Evolutionary conservation across 2,888 invertebrate species (phyloP).

Genomic region (Coelinius sp.): DNA sequence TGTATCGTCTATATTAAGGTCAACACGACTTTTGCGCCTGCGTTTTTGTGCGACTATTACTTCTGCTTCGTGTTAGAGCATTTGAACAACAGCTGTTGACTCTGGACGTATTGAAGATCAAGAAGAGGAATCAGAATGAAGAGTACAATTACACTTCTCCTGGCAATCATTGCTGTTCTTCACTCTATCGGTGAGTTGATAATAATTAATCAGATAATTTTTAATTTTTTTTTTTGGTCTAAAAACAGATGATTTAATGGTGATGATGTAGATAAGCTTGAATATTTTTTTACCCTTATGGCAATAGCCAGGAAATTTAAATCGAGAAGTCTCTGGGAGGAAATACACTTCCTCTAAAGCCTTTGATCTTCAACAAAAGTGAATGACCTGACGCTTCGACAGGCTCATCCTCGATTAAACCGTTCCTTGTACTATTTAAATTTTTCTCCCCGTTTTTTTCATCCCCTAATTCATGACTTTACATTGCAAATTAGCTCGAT

Average conservation of each 20-base stretch:
- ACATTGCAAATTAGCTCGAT: not conserved
- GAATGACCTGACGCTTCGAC: constrained; percentile 1
- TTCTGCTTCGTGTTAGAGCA: not conserved
- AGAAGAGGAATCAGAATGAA: not conserved
- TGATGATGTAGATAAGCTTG: not conserved
- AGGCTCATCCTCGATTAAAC: not conserved
- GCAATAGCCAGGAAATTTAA: not conserved
- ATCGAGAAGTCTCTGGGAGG: not conserved
- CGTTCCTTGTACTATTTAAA: not conserved
- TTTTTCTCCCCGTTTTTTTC: not conserved
- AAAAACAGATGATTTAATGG: not conserved
- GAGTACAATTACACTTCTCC: not conserved
- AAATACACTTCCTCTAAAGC: constrained; percentile 1
- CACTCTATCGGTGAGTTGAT: not conserved
- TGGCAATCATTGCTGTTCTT: not conserved
- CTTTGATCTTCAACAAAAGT: constrained; percentile 18
- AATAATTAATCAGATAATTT: not conserved
- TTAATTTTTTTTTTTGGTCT: not conserved
- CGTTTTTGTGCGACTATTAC: not conserved
- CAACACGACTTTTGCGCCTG: not conserved
- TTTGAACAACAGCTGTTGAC: not conserved
- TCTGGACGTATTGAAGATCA: not conserved
- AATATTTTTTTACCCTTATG: not conserved
- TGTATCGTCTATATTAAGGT: not conserved
- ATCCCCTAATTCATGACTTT: not conserved